These are phyloP conservation scores for Dorcus parallelipipedus DNA, from an alignment of 2,888 invertebrate genomes.

Conservation along the genomic window DNA sequence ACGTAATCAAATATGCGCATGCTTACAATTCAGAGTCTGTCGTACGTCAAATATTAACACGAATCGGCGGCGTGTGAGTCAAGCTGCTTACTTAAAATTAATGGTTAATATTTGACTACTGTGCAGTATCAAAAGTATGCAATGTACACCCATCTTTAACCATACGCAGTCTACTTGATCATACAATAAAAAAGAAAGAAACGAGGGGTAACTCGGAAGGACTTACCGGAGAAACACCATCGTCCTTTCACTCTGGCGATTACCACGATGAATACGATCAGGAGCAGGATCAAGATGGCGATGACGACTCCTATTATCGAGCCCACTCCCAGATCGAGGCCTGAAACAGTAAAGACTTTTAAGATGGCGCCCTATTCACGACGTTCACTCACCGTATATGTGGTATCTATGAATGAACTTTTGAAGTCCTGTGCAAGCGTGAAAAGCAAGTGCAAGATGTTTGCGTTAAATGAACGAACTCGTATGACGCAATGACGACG, in stretches of 20 bases:
- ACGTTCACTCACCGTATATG: constrained; percentile 24
- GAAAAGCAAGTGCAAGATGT: constrained; percentile 5
- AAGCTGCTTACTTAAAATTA: too few species aligned
- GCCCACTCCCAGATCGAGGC: constrained; percentile 68
- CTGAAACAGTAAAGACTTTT: constrained; percentile 43
- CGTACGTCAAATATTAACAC: too few species aligned
- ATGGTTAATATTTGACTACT: background rate
- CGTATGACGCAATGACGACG: too few species aligned
- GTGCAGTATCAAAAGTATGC: background rate
- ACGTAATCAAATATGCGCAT: too few species aligned
- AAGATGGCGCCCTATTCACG: background rate
- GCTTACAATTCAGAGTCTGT: too few species aligned
- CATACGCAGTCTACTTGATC: background rate
- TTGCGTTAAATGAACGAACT: too few species aligned
- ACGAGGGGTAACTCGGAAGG: too few species aligned
- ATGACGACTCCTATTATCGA: constrained; percentile 76
- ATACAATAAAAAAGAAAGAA: constrained; percentile 3
- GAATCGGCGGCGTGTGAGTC: too few species aligned
- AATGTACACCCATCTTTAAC: background rate
- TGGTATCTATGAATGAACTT: constrained; percentile 31
- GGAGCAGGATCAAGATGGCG: constrained; percentile 63
- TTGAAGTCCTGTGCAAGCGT: constrained; percentile 29
- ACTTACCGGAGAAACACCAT: constrained; percentile 87
- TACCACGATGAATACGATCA: constrained; percentile 62
- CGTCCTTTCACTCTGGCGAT: constrained; percentile 77